phyloP scores from a whole-genome alignment of 2,888 invertebrate species.

The Idaea biselata region DNA sequence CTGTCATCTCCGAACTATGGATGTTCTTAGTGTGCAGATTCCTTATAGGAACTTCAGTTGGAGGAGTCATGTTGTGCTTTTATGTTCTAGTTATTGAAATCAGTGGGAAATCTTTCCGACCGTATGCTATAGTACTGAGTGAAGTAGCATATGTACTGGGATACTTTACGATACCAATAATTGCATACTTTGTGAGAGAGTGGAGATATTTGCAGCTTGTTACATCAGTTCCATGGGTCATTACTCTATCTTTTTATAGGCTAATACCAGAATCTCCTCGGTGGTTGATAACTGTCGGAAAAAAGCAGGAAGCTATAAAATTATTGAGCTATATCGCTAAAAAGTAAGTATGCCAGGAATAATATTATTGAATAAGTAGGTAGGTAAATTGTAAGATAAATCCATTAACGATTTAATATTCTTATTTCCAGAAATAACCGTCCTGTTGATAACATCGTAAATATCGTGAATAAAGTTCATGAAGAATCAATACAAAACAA shows the following conservation, averaged over 20 bases:
- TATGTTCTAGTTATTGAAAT: slow-evolving; percentile 84
- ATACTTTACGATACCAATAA: slow-evolving; percentile 77
- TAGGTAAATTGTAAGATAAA: neutral
- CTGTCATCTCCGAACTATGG: slow-evolving; percentile 80
- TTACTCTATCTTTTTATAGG: slow-evolving; percentile 83
- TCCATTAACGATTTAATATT: neutral
- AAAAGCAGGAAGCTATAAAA: slow-evolving; percentile 80
- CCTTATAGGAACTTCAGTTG: slow-evolving; percentile 80
- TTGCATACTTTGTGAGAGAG: slow-evolving; percentile 81
- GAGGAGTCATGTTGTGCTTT: slow-evolving; percentile 84
- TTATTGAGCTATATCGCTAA: slow-evolving; percentile 84
- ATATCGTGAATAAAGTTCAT: slow-evolving; percentile 50
- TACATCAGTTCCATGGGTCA: slow-evolving; percentile 73
- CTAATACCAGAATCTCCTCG: slow-evolving; percentile 89
- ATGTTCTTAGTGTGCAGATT: slow-evolving; percentile 81
- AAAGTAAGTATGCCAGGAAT: slow-evolving; percentile 37
- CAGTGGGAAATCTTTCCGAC: slow-evolving; percentile 77
- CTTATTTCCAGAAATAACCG: slow-evolving; percentile 62
- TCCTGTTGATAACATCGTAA: slow-evolving; percentile 53
- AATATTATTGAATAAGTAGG: neutral
- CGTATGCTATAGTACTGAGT: slow-evolving; percentile 76
- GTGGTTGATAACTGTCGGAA: slow-evolving; percentile 87
- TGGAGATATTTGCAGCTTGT: slow-evolving; percentile 82
- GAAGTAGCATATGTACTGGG: slow-evolving; percentile 80
- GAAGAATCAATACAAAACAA: slow-evolving; percentile 43